phyloP scores from a whole-genome alignment of 2,113 vertebrate species.

The Odocoileus virginianus region DNA sequence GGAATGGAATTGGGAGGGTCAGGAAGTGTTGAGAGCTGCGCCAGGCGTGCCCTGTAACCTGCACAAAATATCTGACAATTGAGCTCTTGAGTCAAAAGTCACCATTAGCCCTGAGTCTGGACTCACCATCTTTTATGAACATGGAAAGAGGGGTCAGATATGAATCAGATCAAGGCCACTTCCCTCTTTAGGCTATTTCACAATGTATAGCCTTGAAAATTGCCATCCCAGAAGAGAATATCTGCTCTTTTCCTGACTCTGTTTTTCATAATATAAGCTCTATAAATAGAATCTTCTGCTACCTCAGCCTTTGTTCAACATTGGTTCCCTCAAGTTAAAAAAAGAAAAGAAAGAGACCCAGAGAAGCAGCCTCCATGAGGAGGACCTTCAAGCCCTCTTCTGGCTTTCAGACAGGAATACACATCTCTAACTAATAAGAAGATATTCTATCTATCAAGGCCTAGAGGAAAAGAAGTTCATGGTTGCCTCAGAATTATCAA shows the following conservation, averaged over 20 bases:
- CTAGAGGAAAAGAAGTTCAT: neutral
- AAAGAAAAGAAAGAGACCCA: neutral
- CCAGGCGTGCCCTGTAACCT: neutral
- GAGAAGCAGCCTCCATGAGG: neutral
- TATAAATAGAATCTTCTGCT: neutral
- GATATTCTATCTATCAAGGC: neutral
- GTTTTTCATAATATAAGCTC: neutral
- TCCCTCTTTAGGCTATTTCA: conserved; percentile 35
- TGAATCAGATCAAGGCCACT: neutral
- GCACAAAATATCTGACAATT: neutral
- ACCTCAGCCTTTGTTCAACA: neutral
- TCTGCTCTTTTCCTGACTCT: neutral
- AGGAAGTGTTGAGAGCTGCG: neutral
- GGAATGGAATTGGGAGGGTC: neutral
- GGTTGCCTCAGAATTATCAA: neutral
- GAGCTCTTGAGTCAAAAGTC: neutral
- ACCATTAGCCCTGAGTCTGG: neutral
- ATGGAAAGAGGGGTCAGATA: neutral
- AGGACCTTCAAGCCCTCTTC: neutral
- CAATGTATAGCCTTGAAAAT: neutral
- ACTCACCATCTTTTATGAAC: neutral
- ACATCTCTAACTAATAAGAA: neutral
- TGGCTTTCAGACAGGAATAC: neutral
- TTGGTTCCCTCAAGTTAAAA: neutral
- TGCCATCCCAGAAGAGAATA: neutral